These are phyloP conservation scores for Drosophila nikananu DNA, from an alignment of 1,140 invertebrate genomes.

Conservation along the genomic window DNA sequence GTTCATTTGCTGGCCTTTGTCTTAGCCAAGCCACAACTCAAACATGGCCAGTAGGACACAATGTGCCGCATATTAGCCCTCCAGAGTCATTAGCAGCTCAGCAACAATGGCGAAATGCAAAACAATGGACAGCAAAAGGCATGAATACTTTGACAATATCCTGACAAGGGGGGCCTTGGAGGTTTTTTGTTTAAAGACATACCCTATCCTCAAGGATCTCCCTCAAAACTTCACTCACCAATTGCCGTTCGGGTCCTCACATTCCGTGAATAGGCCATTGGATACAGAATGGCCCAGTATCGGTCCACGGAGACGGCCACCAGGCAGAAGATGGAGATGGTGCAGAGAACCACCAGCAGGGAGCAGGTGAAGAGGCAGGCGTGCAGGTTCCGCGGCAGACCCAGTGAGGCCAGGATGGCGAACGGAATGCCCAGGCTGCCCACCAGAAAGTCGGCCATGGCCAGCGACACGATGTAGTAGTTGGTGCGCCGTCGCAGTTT, in stretches of 20 bases:
- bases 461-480: constrained; percentile 96
- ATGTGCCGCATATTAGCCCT: constrained; percentile 49
- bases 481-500: constrained; percentile 93
- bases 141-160: constrained; percentile 28
- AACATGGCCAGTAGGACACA: constrained; percentile 56
- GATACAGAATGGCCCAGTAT: constrained; percentile 96
- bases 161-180: not conserved
- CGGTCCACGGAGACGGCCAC: constrained; percentile 96
- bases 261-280: constrained; percentile 95
- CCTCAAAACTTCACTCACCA: constrained; percentile 88
- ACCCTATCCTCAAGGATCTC: not conserved
- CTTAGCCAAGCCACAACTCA: constrained; percentile 56
- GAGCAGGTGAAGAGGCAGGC: constrained; percentile 95
- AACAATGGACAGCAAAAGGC: constrained; percentile 32
- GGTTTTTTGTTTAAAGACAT: not conserved
- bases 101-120: constrained; percentile 35
- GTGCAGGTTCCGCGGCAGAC: constrained; percentile 91
- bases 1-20: constrained; percentile 28
- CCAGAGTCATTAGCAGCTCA: constrained; percentile 35
- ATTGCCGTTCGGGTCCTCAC: constrained; percentile 93
- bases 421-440: constrained; percentile 93
- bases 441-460: constrained; percentile 93
- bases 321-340: constrained; percentile 95
- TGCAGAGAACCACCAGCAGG: constrained; percentile 94
- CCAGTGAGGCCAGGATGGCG: constrained; percentile 90